These are phyloP conservation scores for Chrysotoxum bicinctum DNA, from an alignment of 2,888 invertebrate genomes.

Conservation along the genomic window DNA sequence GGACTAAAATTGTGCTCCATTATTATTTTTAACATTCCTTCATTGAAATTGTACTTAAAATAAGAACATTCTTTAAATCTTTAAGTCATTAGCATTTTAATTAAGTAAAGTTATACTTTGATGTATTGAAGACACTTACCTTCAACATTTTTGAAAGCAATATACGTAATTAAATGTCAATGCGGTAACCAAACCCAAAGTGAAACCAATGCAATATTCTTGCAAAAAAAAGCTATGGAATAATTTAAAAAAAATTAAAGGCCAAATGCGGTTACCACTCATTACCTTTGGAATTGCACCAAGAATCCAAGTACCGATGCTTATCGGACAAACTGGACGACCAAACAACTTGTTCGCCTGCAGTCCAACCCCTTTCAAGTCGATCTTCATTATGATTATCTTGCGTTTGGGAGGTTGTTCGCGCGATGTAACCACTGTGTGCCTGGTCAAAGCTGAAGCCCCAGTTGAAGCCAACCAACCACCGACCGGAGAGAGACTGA, in stretches of 20 bases:
- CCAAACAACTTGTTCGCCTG: slow-evolving; percentile 59
- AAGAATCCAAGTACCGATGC: slow-evolving; percentile 40
- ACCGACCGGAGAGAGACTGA: slow-evolving; percentile 67
- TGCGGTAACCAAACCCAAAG: not conserved
- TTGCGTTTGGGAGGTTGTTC: slow-evolving; percentile 69
- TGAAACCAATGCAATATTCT: not conserved
- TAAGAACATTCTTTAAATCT: no score
- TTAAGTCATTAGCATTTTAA: no score
- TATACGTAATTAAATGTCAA: not conserved
- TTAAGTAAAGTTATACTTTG: no score
- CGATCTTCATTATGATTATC: slow-evolving; percentile 66
- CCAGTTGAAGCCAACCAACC: slow-evolving; percentile 14
- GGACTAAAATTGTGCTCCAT: no score
- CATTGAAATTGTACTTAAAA: no score
- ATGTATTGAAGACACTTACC: no score
- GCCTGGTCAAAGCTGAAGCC: slow-evolving; percentile 9
- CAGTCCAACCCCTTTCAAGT: slow-evolving; percentile 65
- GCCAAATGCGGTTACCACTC: slow-evolving; percentile 54
- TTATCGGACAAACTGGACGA: slow-evolving; percentile 52
- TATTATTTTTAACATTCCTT: no score
- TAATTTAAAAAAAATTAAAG: slow-evolving; percentile 32
- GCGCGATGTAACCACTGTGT: slow-evolving; percentile 60
- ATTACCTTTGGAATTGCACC: slow-evolving; percentile 50
- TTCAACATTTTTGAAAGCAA: no score
- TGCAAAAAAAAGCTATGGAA: not conserved